A percentile compares a stretch with the other conserved stretches of the same genome.
Conservation (phyloP, 1,140 invertebrate species). For the Charaxes varanes region DNA sequence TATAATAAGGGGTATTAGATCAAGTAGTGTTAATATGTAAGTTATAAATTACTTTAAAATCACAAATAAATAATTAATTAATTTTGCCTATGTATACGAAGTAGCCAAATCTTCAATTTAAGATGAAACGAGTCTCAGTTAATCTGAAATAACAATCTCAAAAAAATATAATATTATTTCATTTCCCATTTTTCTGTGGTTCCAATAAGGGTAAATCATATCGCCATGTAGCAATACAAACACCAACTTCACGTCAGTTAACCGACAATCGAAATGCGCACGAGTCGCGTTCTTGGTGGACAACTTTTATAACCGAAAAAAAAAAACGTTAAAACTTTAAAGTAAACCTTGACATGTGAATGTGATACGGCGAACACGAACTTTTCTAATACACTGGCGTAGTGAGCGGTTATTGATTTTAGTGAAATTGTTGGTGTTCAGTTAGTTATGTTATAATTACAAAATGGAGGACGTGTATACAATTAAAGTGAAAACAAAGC, state of each 20-base stretch:
- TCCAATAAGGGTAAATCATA: not conserved
- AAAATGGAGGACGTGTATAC: slow-evolving; percentile 80
- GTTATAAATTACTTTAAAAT: too few species aligned
- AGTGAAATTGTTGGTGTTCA: slow-evolving; percentile 1
- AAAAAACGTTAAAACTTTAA: slow-evolving; percentile 21
- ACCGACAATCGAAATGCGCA: slow-evolving; percentile 6
- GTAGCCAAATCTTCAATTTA: too few species aligned
- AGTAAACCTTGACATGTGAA: slow-evolving; percentile 13
- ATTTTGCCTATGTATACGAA: too few species aligned
- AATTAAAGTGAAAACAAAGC: slow-evolving; percentile 78
- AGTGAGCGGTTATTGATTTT: not conserved
- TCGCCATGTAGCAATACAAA: not conserved
- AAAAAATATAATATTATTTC: too few species aligned
- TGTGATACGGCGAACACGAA: slow-evolving; percentile 10
- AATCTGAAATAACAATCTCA: too few species aligned
- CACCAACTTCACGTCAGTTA: slow-evolving; percentile 10
- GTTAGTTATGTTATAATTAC: slow-evolving; percentile 27
- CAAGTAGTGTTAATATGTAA: too few species aligned
- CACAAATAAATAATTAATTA: too few species aligned
- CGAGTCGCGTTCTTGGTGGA: slow-evolving; percentile 11
- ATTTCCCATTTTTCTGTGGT: not conserved
- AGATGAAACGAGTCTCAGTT: too few species aligned
- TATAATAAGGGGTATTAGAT: too few species aligned
- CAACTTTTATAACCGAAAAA: slow-evolving; percentile 8
- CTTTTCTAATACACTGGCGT: not conserved